A percentile compares a stretch with the other conserved stretches of the same genome.
phyloP scores from a whole-genome alignment of 2,888 invertebrate genomes.

The Spatulosminthurus flaviceps region DNA sequence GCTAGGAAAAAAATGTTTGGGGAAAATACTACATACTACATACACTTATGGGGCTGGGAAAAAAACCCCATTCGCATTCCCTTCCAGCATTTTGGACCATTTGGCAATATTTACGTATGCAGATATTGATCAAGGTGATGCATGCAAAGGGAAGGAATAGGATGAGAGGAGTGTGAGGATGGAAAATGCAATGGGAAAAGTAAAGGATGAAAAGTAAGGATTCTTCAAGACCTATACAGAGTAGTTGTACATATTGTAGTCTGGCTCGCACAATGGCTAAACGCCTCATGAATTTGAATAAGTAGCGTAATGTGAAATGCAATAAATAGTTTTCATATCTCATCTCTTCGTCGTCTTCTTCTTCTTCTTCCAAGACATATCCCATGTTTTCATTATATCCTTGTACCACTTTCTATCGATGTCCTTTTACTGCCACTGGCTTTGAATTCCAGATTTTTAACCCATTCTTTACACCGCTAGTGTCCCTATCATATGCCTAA shows the following conservation, averaged over 20 bases:
- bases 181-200: background rate
- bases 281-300: constrained; percentile 40
- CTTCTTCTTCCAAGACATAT: background rate
- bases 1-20: too few relatives aligned
- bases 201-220: background rate
- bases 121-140: background rate
- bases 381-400: background rate
- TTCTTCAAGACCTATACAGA: background rate
- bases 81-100: background rate
- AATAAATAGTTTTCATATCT: constrained; percentile 35
- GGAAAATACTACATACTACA: too few relatives aligned
- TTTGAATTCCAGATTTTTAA: background rate
- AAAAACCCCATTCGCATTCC: background rate
- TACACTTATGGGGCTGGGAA: too few relatives aligned
- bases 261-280: constrained; percentile 21
- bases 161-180: background rate
- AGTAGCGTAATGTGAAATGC: constrained; percentile 24
- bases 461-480: background rate
- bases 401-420: background rate
- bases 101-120: constrained; percentile 13
- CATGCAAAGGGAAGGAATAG: background rate
- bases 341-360: background rate
- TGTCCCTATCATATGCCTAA: too few relatives aligned
- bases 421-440: background rate
- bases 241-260: background rate